Evolutionary conservation across 2,888 invertebrate genomes (phyloP), one percentile per base, ranked within the genome.

Genomic region (Eurytoma adleriae): DNA sequence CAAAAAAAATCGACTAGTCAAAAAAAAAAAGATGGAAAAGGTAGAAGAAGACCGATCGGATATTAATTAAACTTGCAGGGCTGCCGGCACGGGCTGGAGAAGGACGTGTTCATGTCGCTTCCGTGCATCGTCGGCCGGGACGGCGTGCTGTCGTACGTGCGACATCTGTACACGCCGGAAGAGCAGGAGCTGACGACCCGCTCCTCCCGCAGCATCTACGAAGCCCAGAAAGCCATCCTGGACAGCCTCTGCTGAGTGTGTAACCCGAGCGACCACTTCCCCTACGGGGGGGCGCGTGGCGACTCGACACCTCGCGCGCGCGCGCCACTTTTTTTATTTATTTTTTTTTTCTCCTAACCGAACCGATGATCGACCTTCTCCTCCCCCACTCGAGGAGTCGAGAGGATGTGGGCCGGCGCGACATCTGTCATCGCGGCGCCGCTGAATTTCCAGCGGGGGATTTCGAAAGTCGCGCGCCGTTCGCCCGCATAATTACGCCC

Each of bases 21-120:
- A 24, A 24, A 40, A 40, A 7, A 7, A 40, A 40, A 40, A 40
- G 40, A 40, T 7, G 7, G 3, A 7, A 7, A 4, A 4, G 40
- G 7, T 7, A 40, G 7, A 7, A 40, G 40, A 40, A 4, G 7
- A 40, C 40, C 40, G 40, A 40, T 40, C 40, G 40, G 40, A 40
- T 40, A 40, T 40, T 40, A 40, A 40, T 40, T 40, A 62, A 24
- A 27, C 72, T 68, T 81, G 59, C 76, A 90, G 88, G 89, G 88
- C 56, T 89, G 89, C 81, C 89, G 90, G 20, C 93, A 93, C 85
- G 93, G 92, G 30, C 91, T 93, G 70, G 90, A 91, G 56, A 91
- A 92, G 71, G 93, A 93, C 74, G 92, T 93, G 50, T 94, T 92
- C 87, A 90, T 93, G 85, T 93, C 93, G 7, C 87, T 93, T n/a